Evolutionary conservation across 2,888 invertebrate species (phyloP).

Genomic region (Heliconius cydno): DNA sequence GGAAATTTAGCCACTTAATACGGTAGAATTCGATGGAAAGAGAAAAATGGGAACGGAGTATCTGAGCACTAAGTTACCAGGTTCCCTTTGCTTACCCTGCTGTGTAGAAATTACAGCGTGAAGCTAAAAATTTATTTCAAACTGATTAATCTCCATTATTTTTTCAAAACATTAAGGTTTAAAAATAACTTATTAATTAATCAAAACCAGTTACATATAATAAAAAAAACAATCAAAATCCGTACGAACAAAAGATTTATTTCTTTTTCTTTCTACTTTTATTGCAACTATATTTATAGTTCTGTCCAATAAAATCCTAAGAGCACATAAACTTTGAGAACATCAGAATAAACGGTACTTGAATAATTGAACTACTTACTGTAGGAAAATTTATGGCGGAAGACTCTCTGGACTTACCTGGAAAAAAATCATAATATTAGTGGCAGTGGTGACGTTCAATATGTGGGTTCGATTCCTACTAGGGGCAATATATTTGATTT

Average conservation of each 20-base stretch:
- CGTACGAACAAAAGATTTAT: not conserved
- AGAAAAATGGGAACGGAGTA: too few relatives aligned
- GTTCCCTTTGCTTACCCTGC: too few relatives aligned
- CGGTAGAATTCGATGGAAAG: too few relatives aligned
- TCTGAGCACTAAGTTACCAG: too few relatives aligned
- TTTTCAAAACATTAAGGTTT: too few relatives aligned
- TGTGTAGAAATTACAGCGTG: not conserved
- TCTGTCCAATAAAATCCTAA: constrained; percentile 18
- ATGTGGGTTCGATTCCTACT: too few relatives aligned
- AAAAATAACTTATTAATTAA: too few relatives aligned
- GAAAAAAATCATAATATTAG: constrained; percentile 10
- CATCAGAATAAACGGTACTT: constrained; percentile 19
- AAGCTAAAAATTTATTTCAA: not conserved
- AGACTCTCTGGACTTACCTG: constrained; percentile 23
- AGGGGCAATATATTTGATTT: too few relatives aligned
- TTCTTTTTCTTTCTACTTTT: not conserved
- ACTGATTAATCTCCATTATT: too few relatives aligned
- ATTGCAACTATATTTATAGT: constrained; percentile 19
- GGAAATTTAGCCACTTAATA: too few relatives aligned
- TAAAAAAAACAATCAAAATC: not conserved
- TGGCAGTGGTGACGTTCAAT: not conserved
- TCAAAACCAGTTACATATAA: too few relatives aligned
- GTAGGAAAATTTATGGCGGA: constrained; percentile 15
- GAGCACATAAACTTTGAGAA: constrained; percentile 6
- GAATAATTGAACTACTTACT: constrained; percentile 32